Percentiles rank a stretch among this genome's conserved stretches.
These are phyloP conservation scores for Aspiorhynchus laticeps DNA, from an alignment of 2,113 vertebrate species.

Conservation along the genomic window DNA sequence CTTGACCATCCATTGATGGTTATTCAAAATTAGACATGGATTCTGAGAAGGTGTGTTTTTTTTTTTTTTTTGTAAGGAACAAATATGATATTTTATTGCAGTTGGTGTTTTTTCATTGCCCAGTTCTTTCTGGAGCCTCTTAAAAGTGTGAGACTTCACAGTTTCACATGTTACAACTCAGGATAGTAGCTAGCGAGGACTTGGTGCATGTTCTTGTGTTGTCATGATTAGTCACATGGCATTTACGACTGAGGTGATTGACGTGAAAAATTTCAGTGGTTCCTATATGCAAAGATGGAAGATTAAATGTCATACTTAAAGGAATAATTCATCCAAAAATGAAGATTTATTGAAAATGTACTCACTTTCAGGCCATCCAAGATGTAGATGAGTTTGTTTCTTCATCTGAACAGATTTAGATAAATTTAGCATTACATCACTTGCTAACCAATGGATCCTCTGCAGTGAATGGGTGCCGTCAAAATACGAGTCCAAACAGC, in stretches of 20 bases:
- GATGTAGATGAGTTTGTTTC: no score
- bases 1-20: neutral
- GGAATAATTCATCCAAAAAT: no score
- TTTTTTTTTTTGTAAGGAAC: neutral
- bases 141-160: no score
- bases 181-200: neutral
- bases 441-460: no score
- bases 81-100: neutral
- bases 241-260: neutral
- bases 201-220: neutral
- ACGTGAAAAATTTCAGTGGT: neutral
- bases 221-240: neutral
- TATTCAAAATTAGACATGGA: neutral
- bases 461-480: no score
- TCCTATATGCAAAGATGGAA: no score
- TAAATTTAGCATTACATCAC: no score
- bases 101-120: neutral
- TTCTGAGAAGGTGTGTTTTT: neutral
- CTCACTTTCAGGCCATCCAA: no score
- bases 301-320: no score
- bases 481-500: no score
- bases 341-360: no score
- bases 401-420: no score
- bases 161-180: neutral
- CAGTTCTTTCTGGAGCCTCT: neutral